These are phyloP conservation scores for Sarcophilus harrisii DNA, from an alignment of 2,797 vertebrate species.

Conservation along the genomic window DNA sequence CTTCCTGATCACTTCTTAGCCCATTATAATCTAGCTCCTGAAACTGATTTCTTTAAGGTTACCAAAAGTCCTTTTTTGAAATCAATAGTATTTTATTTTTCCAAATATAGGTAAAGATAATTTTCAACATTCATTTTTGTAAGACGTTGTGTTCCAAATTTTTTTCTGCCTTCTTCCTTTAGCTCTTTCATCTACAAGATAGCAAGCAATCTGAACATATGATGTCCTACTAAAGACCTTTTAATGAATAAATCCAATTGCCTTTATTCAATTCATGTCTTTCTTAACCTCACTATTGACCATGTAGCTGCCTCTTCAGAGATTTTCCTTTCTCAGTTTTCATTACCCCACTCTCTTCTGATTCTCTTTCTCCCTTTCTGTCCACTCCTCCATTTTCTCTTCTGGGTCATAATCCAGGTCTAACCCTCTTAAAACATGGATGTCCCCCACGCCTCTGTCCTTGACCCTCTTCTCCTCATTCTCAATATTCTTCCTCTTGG, in stretches of 20 bases:
- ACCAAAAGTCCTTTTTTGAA: neutral
- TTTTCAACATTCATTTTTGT: too few relatives aligned
- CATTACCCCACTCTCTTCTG: neutral
- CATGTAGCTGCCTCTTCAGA: neutral
- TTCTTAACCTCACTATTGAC: neutral
- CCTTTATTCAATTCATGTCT: neutral
- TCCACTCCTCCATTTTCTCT: neutral
- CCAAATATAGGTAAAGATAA: too few relatives aligned
- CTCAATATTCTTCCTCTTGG: neutral
- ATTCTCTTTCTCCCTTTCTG: neutral
- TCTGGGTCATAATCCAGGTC: neutral
- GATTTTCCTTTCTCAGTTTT: neutral
- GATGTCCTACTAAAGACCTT: neutral
- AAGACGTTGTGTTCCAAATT: too few relatives aligned
- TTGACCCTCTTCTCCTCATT: neutral
- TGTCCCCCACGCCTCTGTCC: neutral
- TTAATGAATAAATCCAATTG: neutral
- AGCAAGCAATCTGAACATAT: too few relatives aligned
- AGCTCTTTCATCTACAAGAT: too few relatives aligned
- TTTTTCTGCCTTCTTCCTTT: too few relatives aligned
- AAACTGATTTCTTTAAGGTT: neutral
- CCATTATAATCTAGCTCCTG: neutral
- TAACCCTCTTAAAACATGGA: neutral
- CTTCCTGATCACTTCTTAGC: neutral
- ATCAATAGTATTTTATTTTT: too few relatives aligned